Percentiles rank a stretch among this genome's conserved stretches.
Conservation (phyloP, 2,888 invertebrate species). For the Xiphydria camelus region DNA sequence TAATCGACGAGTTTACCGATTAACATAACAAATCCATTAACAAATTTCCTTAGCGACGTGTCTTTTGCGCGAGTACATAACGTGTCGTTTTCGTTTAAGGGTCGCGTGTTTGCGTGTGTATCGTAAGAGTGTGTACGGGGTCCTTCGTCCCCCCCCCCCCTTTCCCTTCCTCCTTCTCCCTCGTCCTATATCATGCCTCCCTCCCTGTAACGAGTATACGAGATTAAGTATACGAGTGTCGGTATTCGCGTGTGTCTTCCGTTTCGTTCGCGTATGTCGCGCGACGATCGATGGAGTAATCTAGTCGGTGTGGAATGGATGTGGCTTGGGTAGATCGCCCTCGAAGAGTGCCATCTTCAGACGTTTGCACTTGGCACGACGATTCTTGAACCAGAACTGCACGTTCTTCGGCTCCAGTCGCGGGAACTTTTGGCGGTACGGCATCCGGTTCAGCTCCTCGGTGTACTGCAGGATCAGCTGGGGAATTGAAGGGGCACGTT, state of each 20-base stretch:
- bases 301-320: constrained; percentile 56
- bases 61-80: too few species aligned
- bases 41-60: too few species aligned
- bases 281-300: constrained; percentile 9
- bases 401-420: constrained; percentile 98
- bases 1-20: constrained; percentile 28
- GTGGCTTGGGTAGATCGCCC: constrained; percentile 65
- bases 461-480: constrained; percentile 96
- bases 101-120: constrained; percentile 8
- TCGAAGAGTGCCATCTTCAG: constrained; percentile 89
- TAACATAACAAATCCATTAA: too few species aligned
- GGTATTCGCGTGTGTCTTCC: not conserved
- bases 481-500: constrained; percentile 7
- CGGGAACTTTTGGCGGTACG: constrained; percentile 97
- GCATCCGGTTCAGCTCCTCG: constrained; percentile 94
- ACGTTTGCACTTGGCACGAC: constrained; percentile 96
- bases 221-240: too few species aligned
- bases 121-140: too few species aligned
- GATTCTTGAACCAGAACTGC: constrained; percentile 99
- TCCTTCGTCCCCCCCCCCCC: too few species aligned
- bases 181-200: not conserved
- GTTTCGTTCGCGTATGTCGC: too few species aligned
- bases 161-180: constrained; percentile 6
- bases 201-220: not conserved
- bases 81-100: not conserved